A percentile compares a stretch with the other conserved stretches of the same genome.
phyloP scores from a whole-genome alignment of 2,888 invertebrate species.

The Actias luna region DNA sequence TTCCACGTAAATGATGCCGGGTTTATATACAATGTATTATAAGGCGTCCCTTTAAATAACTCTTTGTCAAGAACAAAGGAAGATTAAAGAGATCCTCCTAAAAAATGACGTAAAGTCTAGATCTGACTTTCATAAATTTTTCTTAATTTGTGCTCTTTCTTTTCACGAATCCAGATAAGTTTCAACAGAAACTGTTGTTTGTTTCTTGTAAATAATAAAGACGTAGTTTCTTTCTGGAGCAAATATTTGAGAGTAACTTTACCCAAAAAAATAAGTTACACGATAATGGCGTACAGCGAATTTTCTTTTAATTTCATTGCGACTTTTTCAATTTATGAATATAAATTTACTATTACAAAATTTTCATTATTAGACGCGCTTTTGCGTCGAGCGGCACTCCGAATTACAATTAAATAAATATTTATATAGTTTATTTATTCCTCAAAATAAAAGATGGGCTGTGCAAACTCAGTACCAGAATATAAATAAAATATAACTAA shows the following conservation, averaged over 20 bases:
- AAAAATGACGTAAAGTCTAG: constrained; percentile 1
- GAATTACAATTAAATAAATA: too few relatives aligned
- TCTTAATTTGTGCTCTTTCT: constrained; percentile 2
- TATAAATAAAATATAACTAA: too few relatives aligned
- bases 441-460: too few relatives aligned
- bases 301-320: neutral
- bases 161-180: constrained; percentile 6
- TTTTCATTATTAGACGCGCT: too few relatives aligned
- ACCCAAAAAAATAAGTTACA: neutral
- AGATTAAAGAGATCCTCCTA: neutral
- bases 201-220: neutral
- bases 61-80: constrained; percentile 7
- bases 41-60: neutral
- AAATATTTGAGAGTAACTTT: neutral
- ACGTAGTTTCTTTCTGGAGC: neutral
- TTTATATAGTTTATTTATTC: too few relatives aligned
- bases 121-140: neutral
- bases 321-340: too few relatives aligned
- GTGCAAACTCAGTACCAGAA: too few relatives aligned
- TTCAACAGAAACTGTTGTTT: constrained; percentile 3
- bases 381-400: too few relatives aligned
- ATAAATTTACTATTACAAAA: too few relatives aligned
- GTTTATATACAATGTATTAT: neutral
- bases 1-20: neutral
- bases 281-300: neutral